Percentiles rank a stretch among this genome's conserved stretches.
Evolutionary conservation across 2,113 vertebrate genomes (phyloP).

Genomic region (Scytalopus superciliaris): DNA sequence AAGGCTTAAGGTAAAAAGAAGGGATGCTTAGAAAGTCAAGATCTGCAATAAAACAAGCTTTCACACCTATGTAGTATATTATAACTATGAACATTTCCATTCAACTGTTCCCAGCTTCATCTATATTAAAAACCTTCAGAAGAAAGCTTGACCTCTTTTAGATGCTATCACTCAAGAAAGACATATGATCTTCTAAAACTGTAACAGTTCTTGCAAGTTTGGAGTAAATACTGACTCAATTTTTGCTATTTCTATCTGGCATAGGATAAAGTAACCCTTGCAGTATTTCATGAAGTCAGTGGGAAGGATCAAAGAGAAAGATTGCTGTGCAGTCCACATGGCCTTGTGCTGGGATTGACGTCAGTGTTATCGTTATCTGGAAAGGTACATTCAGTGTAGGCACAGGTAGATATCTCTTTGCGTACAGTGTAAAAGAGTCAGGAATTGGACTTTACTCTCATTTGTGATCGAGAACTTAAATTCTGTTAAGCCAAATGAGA

Average conservation of each 20-base stretch:
- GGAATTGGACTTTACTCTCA: neutral
- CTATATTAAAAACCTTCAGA: neutral
- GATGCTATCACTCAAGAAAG: neutral
- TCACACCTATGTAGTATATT: neutral
- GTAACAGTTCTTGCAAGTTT: neutral
- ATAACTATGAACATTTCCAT: neutral
- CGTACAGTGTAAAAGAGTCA: neutral
- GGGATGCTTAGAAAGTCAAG: neutral
- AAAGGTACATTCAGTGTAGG: neutral
- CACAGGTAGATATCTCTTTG: rapidly evolving
- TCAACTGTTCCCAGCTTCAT: neutral
- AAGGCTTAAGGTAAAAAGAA: neutral
- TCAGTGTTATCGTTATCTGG: neutral
- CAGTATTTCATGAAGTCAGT: neutral
- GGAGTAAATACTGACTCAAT: neutral
- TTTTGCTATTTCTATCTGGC: neutral
- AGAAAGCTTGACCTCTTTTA: neutral
- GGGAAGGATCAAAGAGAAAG: neutral
- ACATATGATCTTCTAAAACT: neutral
- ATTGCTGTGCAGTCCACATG: neutral
- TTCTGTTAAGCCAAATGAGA: neutral
- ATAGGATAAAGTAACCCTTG: neutral
- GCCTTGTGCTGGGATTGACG: neutral
- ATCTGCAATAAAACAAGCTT: neutral
- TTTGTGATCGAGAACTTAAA: neutral